A percentile compares a stretch with the other conserved stretches of the same genome.
Evolutionary conservation across 2,888 invertebrate species (phyloP).

Genomic region (Oligia latruncula): DNA sequence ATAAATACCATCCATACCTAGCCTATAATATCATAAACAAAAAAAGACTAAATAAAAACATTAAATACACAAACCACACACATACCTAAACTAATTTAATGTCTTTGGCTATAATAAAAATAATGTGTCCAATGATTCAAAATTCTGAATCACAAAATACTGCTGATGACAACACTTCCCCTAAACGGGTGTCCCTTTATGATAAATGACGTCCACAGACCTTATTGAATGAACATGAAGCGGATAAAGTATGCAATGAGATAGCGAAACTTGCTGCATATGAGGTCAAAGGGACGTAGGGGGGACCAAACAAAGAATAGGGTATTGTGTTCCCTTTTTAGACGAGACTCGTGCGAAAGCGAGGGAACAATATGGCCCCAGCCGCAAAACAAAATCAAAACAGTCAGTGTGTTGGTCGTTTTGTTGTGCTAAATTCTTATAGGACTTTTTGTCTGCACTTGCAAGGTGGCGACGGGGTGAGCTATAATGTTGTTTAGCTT

Average conservation of each 20-base stretch:
- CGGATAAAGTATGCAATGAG: slow-evolving; percentile 51
- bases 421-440: slow-evolving; percentile 38
- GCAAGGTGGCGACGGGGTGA: not conserved
- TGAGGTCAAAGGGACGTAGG: slow-evolving; percentile 54
- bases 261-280: slow-evolving; percentile 49
- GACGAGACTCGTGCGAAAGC: slow-evolving; percentile 48
- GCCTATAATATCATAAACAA: no score
- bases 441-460: slow-evolving; percentile 33
- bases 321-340: slow-evolving; percentile 64
- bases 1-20: no score
- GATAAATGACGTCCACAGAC: slow-evolving; percentile 41
- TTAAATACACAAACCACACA: not conserved
- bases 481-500: not conserved
- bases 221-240: slow-evolving; percentile 52
- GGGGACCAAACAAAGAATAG: slow-evolving; percentile 61
- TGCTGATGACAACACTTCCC: slow-evolving; percentile 21
- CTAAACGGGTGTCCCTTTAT: slow-evolving; percentile 25
- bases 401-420: slow-evolving; percentile 27
- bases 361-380: slow-evolving; percentile 40
- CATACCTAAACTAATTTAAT: no score
- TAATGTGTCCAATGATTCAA: not conserved
- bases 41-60: no score
- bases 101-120: no score
- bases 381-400: slow-evolving; percentile 52
- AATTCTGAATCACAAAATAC: slow-evolving; percentile 8